Conservation (phyloP, 1,140 invertebrate species). For the silkworm (Bombyx mori) region DNA sequence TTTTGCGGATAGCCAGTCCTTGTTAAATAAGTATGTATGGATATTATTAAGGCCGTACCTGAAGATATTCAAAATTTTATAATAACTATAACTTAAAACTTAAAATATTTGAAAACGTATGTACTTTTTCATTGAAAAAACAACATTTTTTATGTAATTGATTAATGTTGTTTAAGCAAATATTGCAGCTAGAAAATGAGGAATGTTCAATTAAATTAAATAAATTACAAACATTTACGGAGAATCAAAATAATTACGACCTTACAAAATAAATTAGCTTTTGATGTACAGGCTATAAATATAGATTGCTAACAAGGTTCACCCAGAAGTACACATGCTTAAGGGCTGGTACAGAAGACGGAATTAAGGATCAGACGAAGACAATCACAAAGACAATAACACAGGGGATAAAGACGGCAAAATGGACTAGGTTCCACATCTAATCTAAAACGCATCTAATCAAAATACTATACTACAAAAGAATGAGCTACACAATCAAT, state of each 20-base stretch:
- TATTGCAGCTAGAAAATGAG: constrained; percentile 13
- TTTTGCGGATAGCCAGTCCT: too few relatives aligned
- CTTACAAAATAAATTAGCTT: constrained; percentile 8
- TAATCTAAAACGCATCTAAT: constrained; percentile 31
- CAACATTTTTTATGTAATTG: not conserved
- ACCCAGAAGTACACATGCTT: constrained; percentile 37
- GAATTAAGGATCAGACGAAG: constrained; percentile 3
- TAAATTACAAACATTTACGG: constrained; percentile 6
- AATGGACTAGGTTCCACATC: constrained; percentile 23
- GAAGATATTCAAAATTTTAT: constrained; percentile 3
- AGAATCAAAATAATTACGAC: constrained; percentile 6
- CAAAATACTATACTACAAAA: constrained; percentile 36
- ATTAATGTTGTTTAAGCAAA: constrained; percentile 11
- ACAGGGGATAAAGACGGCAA: constrained; percentile 31
- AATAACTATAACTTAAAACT: not conserved
- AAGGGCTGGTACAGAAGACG: constrained; percentile 23
- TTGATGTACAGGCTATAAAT: constrained; percentile 2
- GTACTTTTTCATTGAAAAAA: too few relatives aligned
- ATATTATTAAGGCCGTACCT: too few relatives aligned
- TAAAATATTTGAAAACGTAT: not conserved
- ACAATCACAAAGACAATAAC: constrained; percentile 25
- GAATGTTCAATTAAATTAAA: constrained; percentile 6
- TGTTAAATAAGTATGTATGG: too few relatives aligned
- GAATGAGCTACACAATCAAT: constrained; percentile 28
- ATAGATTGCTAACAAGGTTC: constrained; percentile 20